Conservation (phyloP, 2,113 vertebrate genomes). For the Gorsachius goisagi region DNA sequence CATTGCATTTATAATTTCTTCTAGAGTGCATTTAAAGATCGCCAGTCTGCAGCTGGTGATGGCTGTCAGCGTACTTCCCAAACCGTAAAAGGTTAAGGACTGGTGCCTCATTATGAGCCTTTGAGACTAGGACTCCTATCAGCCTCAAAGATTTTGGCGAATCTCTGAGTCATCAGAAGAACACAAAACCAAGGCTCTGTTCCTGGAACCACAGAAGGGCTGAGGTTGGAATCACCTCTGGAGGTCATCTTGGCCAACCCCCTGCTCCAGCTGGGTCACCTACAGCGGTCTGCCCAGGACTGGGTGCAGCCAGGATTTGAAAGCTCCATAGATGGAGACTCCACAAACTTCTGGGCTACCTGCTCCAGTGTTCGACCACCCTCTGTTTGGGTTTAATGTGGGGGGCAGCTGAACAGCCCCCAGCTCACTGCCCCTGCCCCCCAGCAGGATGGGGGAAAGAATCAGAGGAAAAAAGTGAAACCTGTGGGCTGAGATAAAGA, state of each 20-base stretch:
- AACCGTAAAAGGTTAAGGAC: neutral
- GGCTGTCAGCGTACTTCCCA: neutral
- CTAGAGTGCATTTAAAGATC: neutral
- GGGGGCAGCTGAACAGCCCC: too few species aligned
- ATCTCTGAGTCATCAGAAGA: neutral
- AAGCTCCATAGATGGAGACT: neutral
- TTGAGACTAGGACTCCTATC: neutral
- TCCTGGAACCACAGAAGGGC: neutral
- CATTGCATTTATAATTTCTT: neutral
- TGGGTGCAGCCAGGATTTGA: neutral
- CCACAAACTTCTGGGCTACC: neutral
- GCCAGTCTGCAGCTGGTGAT: neutral
- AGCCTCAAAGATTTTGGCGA: neutral
- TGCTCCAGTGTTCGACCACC: neutral
- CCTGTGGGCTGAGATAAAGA: too few species aligned
- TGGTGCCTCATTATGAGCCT: neutral
- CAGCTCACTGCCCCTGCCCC: too few species aligned
- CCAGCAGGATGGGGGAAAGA: too few species aligned
- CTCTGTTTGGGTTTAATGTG: neutral
- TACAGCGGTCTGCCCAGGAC: neutral
- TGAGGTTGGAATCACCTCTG: neutral
- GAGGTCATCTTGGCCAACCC: neutral
- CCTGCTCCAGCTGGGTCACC: neutral
- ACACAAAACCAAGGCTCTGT: neutral
- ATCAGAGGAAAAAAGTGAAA: too few species aligned